Percentiles rank a stretch among this genome's conserved stretches.
Conservation (phyloP, 1,140 invertebrate genomes). For the Schlechtendalia chinensis region DNA sequence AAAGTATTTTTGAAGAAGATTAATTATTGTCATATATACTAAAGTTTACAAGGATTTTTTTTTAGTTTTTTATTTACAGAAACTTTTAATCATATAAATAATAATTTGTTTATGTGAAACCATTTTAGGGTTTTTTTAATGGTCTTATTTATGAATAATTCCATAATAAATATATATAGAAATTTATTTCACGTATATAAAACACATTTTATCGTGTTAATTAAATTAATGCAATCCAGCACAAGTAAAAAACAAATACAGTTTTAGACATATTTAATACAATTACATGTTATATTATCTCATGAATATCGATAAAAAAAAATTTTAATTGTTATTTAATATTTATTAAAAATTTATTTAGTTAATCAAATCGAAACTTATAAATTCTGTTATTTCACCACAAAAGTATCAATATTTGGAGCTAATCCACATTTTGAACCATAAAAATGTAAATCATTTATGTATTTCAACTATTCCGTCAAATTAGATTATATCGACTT, state of each 20-base stretch:
- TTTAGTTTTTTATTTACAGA: background rate
- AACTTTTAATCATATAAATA: background rate
- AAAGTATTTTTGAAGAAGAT: background rate
- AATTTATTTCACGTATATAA: no score
- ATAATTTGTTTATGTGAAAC: background rate
- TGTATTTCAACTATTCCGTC: conserved; percentile 14
- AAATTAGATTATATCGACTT: conserved; percentile 29
- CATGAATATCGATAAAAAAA: background rate
- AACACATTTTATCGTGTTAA: no score
- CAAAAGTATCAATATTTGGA: conserved; percentile 17
- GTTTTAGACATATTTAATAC: no score
- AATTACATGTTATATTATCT: no score
- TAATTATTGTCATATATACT: background rate
- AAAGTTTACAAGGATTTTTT: background rate
- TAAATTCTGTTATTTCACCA: background rate
- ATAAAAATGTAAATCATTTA: conserved; percentile 36
- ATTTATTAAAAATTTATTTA: background rate
- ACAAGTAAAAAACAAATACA: no score
- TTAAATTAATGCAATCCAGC: no score
- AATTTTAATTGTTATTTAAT: background rate
- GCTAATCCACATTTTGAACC: background rate
- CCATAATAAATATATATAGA: no score
- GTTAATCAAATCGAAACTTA: background rate
- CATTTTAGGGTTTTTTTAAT: no score
- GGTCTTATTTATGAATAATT: no score